Conservation (phyloP, 1,140 invertebrate species). For the Mercenaria mercenaria region DNA sequence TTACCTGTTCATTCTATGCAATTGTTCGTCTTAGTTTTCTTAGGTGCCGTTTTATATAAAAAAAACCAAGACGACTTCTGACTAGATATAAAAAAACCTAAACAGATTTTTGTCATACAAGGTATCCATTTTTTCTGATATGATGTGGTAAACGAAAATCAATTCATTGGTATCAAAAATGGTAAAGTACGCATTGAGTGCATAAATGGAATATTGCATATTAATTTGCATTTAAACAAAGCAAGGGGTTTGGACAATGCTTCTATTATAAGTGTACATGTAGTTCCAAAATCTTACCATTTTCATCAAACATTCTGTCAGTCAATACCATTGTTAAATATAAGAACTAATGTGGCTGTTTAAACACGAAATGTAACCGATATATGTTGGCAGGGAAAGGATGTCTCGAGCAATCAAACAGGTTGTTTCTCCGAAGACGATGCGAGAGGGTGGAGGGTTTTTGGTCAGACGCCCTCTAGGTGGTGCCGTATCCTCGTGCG, state of each 20-base stretch:
- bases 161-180: no score
- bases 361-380: neutral
- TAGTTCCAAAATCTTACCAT: neutral
- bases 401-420: slow-evolving; percentile 50
- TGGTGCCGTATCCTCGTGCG: slow-evolving; percentile 66
- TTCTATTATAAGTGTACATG: neutral
- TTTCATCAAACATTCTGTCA: neutral
- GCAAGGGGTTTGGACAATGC: neutral
- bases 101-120: no score
- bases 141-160: no score
- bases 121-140: no score
- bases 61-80: no score
- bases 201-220: no score
- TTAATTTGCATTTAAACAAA: no score
- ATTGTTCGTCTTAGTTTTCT: no score
- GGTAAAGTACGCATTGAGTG: no score
- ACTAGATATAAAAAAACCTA: no score
- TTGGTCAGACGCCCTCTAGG: slow-evolving; percentile 73
- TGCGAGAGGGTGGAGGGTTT: slow-evolving; percentile 72
- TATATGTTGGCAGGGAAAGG: neutral
- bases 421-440: slow-evolving; percentile 30
- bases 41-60: no score
- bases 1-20: no score
- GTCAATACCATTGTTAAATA: neutral
- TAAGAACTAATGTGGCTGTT: neutral